These are phyloP conservation scores for Hippocampus guttulatus DNA, from an alignment of 2,113 vertebrate species.

Conservation along the genomic window DNA sequence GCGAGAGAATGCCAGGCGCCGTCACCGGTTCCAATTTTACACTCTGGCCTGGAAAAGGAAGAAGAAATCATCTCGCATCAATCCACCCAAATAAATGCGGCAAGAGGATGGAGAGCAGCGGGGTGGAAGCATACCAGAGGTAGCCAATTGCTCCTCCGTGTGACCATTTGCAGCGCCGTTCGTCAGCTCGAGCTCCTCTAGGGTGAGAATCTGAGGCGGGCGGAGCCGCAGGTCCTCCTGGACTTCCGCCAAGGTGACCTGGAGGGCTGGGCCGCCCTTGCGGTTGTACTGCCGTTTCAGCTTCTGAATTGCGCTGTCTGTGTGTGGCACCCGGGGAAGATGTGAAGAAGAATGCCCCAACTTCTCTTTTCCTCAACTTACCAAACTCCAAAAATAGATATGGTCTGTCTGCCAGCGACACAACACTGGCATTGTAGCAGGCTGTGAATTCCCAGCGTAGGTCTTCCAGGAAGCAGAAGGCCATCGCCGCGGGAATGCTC, in stretches of 20 bases:
- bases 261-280: slow-evolving; percentile 57
- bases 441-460: slow-evolving; percentile 88
- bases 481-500: slow-evolving; percentile 80
- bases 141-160: slow-evolving; percentile 53
- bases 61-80: background rate
- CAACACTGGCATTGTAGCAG: slow-evolving; percentile 73
- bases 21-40: slow-evolving; percentile 84
- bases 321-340: background rate
- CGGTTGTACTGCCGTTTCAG: slow-evolving; percentile 84
- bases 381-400: slow-evolving; percentile 95
- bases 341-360: background rate
- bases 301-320: slow-evolving; percentile 87
- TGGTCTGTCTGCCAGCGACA: slow-evolving; percentile 81
- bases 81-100: background rate
- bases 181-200: slow-evolving; percentile 75
- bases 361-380: slow-evolving; percentile 60
- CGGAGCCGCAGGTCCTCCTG: slow-evolving; percentile 77
- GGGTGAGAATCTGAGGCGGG: slow-evolving; percentile 76
- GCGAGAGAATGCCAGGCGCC: slow-evolving; percentile 83
- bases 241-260: slow-evolving; percentile 74
- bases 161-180: slow-evolving; percentile 79
- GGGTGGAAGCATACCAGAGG: slow-evolving; percentile 71
- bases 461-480: slow-evolving; percentile 94
- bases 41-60: slow-evolving; percentile 66
- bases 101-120: background rate